Base-by-base conservation (phyloP, 2,888 invertebrate genomes). In the Aquatica leii region DNA sequence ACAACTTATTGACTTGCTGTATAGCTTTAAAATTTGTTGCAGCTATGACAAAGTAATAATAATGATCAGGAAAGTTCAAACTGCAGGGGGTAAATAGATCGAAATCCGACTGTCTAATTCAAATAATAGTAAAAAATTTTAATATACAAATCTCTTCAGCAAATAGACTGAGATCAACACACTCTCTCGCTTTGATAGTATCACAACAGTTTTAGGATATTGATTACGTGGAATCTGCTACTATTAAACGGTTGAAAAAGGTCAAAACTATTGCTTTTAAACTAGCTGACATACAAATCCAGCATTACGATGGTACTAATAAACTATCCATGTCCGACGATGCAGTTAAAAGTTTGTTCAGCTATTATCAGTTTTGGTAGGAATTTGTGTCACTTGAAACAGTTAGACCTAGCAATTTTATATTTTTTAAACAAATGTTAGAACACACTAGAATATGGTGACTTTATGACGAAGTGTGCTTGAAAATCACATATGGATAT, bases 1-100 rank as follows among this genome's bases (percentile, higher is more conserved):
- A 14, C 46, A 37, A 37, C 37, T 46, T 46, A 46, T 46, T 46
- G 46, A 14, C 46, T 18, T 46, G 46, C 46, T 17, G 46, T 46
- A 8, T 46, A 46, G 46, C 18, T 46, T 46, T 11, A 17, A 17
- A 46, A 46, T 46, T 46, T 46, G 46, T 14, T 46, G 46, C 46
- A 46, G 46, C 17, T 46, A 46, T 46, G 46, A 46, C 18, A 11
- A 46, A 46, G 46, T 46, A 46, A 18, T 46, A 17, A 46, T 14
- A 46, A 46, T 46, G 15, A 46, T 46, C 46, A 46, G 46, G 46
- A 14, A 46, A 46, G 15, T 17, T 15, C 46, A 46, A 17, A 15
- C 17, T 46, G 18, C 46, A n/a, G 3, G 46, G 12, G 12, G 17
- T 5, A 46, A 15, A 17, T 17, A 46, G 17, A 5, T 11, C 3